Evolutionary conservation across 2,888 invertebrate genomes (phyloP), one percentile per base, ranked within the genome.

Genomic region (Nasonia oneida): DNA sequence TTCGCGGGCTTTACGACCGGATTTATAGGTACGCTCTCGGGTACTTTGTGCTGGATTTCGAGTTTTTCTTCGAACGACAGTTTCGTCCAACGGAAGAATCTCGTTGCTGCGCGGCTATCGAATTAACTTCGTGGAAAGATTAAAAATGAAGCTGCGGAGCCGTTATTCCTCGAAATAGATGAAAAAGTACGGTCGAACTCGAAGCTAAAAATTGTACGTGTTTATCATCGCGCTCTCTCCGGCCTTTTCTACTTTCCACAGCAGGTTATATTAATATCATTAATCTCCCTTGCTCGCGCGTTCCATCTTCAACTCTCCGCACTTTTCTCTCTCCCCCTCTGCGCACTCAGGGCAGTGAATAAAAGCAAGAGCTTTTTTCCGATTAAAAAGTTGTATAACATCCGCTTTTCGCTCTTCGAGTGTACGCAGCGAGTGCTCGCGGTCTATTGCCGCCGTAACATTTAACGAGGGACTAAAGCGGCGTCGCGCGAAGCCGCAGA

Each of bases 241-340:
- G 23, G 57, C 23, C n/a, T 61, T 61, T 23, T 61, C 57, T 6
- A n/a, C 57, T n/a, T 61, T 3, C 3, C 18, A 8, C 18, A 61
- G n/a, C 57, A 61, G 23, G n/a, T 61, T 61, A 61, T 61, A 61
- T 61, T 61, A 61, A 61, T 61, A 61, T 61, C 57, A n/a, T 61
- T 61, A 61, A 61, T 61, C 57, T 61, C 8, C 10, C 57, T 47
- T 47, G 47, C 47, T 47, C 53, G 53, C 53, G 53, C 8, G 57
- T n/a, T 61, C 57, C 23, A 61, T 61, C 57, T 61, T n/a, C 23
- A 61, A 61, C 57, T 61, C 57, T n/a, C 18, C 10, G 5, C 57
- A 61, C 57, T 61, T 23, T 61, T 2, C 47, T 57, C 47, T 5
- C 6, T 57, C 57, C 29, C 1, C 29, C 0, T 1, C 29, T 1